Conservation (phyloP, 2,888 invertebrate species). For the Merodon equestris region DNA sequence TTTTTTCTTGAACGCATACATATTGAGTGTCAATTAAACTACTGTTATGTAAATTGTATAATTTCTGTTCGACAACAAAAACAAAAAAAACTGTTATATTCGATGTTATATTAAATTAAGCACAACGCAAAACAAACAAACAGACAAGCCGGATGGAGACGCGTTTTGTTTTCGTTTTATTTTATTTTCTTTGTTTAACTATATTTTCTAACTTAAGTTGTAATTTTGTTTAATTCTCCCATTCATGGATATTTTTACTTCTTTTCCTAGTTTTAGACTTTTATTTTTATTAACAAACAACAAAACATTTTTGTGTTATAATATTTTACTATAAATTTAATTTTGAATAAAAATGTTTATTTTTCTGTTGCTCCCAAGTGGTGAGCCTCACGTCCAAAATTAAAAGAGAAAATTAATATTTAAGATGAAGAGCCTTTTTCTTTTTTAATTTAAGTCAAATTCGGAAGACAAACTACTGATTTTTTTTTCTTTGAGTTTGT, state of each 20-base stretch:
- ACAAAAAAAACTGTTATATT: constrained; percentile 13
- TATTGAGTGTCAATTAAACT: constrained; percentile 58
- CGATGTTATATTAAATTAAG: constrained; percentile 51
- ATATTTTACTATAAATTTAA: not conserved
- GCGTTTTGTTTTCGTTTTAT: not conserved
- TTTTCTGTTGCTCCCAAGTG: not conserved
- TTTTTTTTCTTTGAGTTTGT: constrained; percentile 36
- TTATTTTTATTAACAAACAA: constrained; percentile 9
- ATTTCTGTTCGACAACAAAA: constrained; percentile 18
- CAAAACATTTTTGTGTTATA: not conserved
- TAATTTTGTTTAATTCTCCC: constrained; percentile 8
- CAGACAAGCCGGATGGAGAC: constrained; percentile 33
- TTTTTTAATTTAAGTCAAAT: constrained; percentile 39
- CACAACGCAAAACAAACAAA: constrained; percentile 46
- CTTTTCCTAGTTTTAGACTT: constrained; percentile 41
- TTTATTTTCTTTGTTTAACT: constrained; percentile 13
- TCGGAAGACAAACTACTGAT: constrained; percentile 42
- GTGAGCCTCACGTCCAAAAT: no score
- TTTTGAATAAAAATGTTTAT: not conserved
- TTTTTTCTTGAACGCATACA: constrained; percentile 2
- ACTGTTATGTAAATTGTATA: constrained; percentile 41
- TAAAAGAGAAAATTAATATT: no score
- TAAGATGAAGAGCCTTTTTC: no score
- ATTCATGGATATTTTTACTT: not conserved
- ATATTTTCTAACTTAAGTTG: constrained; percentile 6